phyloP scores from a whole-genome alignment of 2,113 vertebrate genomes.

The Empidonax traillii region DNA sequence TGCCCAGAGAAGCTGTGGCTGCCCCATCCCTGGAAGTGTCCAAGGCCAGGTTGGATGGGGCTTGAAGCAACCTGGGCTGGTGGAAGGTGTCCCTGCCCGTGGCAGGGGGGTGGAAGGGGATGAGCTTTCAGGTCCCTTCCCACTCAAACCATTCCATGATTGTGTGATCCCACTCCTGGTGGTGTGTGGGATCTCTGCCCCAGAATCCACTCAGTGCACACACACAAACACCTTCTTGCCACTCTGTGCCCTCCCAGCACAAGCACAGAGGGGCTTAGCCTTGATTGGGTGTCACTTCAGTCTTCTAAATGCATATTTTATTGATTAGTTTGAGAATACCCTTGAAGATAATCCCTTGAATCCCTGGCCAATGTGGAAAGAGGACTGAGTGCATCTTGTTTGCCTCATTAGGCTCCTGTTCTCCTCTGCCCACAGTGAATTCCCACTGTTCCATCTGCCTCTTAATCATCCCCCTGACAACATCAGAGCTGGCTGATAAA shows the following conservation, averaged over 20 bases:
- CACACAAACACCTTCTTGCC: neutral
- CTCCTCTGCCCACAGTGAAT: neutral
- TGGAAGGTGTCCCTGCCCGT: neutral
- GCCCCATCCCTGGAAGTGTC: neutral
- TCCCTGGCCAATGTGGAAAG: neutral
- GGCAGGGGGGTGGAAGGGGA: neutral
- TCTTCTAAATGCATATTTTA: rapidly evolving
- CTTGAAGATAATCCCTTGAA: neutral
- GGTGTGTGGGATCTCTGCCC: neutral
- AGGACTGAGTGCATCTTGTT: neutral
- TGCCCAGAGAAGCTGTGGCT: neutral
- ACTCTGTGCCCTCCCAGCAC: neutral
- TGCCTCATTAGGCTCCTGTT: neutral
- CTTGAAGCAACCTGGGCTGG: neutral
- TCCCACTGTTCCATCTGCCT: neutral
- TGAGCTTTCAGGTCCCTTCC: neutral
- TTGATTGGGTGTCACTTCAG: rapidly evolving
- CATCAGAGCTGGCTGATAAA: neutral
- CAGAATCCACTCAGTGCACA: neutral
- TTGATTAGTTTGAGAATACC: neutral
- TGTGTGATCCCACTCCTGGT: neutral
- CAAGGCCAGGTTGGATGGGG: neutral
- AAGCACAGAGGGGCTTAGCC: neutral
- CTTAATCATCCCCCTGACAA: neutral
- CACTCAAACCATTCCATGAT: neutral